Base-by-base conservation (phyloP, 2,797 vertebrate genomes). In the Leuciscus waleckii region DNA sequence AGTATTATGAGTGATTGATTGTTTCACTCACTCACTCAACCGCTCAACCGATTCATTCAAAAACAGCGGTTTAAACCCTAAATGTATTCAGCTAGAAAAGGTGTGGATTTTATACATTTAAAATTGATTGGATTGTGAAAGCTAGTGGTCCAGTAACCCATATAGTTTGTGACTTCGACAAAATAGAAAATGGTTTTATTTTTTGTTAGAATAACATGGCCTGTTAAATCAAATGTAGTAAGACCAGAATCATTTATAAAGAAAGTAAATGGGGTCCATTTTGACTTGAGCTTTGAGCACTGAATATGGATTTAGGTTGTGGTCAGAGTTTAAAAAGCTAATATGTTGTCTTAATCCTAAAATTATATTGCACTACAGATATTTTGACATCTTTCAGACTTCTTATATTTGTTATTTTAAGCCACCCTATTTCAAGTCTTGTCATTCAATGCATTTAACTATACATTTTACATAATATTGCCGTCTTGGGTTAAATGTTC, bases 351-450 rank as follows among this genome's bases (percentile, higher is more conserved):
- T 86, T 82, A 81, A 86, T 61, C 73, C 81, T 86, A 79, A 43
- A 85, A 89, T 86, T 79, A 46, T 84, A 74, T 61, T 83, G 77
- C 32, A 67, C 83, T 58, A 84, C 77, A 71, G 81, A 74, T 26
- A 32, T 29, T 35, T 7, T 63, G 68, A 86, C 74, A 46, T 41
- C 49, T 29, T 26, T 58, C 65, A 84, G 68, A 19, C 56, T 75
- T 46, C 14, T 83, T 87, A 67, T 75, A 73, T 83, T 76, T 61
- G 81, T 78, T 71, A 69, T 84, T 87, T 86, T 82, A 82, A 74
- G 70, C 77, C 76, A 77, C 71, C 67, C 78, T 77, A 81, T 83
- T 85, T 75, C 75, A 63, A 41, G 37, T 46, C 46, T 29, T 68
- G 67, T 37, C 58, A 71, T 19, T 87, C 37, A 17, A 19, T 76